phyloP scores from a whole-genome alignment of 2,797 vertebrate species.

The Staurois parvus region DNA sequence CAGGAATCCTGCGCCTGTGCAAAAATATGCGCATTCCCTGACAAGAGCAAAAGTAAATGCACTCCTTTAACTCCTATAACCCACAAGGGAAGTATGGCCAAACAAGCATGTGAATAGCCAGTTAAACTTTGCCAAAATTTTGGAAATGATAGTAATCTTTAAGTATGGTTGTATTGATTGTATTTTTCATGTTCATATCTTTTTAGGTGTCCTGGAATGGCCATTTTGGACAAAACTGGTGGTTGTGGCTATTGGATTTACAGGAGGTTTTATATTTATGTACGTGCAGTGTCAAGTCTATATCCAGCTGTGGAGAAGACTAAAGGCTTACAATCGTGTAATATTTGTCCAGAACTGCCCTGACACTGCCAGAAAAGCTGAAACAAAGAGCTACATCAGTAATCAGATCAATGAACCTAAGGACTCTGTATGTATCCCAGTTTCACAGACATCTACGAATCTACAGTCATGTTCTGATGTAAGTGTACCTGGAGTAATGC shows the following conservation, averaged over 20 bases:
- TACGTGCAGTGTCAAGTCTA: conserved; percentile 97
- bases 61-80: no score
- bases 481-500: conserved; percentile 74
- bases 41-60: no score
- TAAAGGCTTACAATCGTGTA: conserved; percentile 97
- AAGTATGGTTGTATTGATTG: neutral
- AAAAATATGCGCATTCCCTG: no score
- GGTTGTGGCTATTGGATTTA: conserved; percentile 91
- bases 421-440: conserved; percentile 77
- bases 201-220: conserved; percentile 92
- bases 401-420: conserved; percentile 74
- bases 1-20: no score
- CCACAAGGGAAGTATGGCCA: no score
- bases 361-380: conserved; percentile 80
- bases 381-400: conserved; percentile 76
- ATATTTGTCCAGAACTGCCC: conserved; percentile 98
- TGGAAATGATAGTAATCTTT: neutral
- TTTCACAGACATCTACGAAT: conserved; percentile 75
- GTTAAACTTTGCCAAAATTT: no score
- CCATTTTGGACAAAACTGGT: conserved; percentile 98
- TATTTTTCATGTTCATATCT: conserved; percentile 33
- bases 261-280: conserved; percentile 95
- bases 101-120: no score
- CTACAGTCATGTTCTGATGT: conserved; percentile 66
- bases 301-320: conserved; percentile 92